Evolutionary conservation across 2,797 vertebrate genomes (phyloP).

Genomic region (Rhabdomys pumilio): DNA sequence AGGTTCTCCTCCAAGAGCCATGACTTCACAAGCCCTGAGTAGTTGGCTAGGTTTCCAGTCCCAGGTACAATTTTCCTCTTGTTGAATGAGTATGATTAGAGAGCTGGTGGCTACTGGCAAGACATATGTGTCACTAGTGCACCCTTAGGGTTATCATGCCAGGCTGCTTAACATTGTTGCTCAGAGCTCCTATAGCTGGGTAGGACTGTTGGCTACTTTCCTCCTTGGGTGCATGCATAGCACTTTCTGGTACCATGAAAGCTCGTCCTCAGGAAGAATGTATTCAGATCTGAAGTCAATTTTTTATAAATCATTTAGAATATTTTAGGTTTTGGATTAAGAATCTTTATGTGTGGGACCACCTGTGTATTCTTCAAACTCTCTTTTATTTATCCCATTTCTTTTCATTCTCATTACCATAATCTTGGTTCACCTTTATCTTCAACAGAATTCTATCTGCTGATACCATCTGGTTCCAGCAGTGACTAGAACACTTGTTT

Average conservation of each 20-base stretch:
- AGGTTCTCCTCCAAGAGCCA: not conserved
- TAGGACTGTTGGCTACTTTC: not conserved
- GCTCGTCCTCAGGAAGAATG: not conserved
- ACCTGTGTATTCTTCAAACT: not conserved
- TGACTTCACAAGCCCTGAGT: not conserved
- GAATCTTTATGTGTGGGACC: too few relatives aligned
- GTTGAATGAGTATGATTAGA: not conserved
- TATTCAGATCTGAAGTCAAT: not conserved
- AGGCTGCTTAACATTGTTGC: not conserved
- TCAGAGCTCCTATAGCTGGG: not conserved
- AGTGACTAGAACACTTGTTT: not conserved
- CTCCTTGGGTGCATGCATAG: not conserved
- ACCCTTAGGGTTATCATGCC: not conserved
- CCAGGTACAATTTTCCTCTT: not conserved
- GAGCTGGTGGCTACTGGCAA: not conserved
- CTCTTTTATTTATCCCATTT: not conserved
- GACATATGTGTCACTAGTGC: not conserved
- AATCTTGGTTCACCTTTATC: not conserved
- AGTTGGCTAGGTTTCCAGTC: not conserved
- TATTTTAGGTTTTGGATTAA: not conserved
- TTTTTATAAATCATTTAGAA: not conserved
- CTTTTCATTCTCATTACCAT: not conserved
- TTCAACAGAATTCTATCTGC: not conserved
- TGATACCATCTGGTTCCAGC: not conserved
- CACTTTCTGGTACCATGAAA: not conserved